A percentile compares a stretch with the other conserved stretches of the same genome.
Conservation (phyloP, 2,888 invertebrate genomes). For the Sphaerophoria rueppellii region DNA sequence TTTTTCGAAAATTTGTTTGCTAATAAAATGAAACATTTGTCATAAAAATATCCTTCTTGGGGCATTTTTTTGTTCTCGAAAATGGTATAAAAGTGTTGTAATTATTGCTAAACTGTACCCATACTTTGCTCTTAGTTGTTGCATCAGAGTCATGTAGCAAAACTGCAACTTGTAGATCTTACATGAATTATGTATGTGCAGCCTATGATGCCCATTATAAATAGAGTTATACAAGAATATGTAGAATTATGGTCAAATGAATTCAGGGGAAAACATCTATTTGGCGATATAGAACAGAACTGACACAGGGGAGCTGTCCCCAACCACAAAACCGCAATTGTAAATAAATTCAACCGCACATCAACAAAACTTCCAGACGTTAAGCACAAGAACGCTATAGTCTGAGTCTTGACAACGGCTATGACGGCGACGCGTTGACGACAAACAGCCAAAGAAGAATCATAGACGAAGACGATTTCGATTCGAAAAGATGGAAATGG, state of each 20-base stretch:
- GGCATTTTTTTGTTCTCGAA: no score
- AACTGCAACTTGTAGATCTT: conserved; percentile 45
- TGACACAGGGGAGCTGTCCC: conserved; percentile 4
- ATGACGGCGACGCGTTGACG: not conserved
- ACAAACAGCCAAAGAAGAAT: not conserved
- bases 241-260: conserved; percentile 72
- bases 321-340: conserved; percentile 14
- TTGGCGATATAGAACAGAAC: conserved; percentile 60
- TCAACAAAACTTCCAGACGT: conserved; percentile 11
- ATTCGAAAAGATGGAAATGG: conserved; percentile 68
- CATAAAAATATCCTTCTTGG: no score
- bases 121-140: no score
- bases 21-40: no score
- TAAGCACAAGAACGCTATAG: conserved; percentile 2
- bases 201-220: conserved; percentile 53
- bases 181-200: conserved; percentile 59
- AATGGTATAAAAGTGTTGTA: no score
- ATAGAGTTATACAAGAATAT: conserved; percentile 71
- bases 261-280: conserved; percentile 62
- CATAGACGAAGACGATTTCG: conserved; percentile 4
- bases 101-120: no score
- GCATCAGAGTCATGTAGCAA: not conserved
- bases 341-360: conserved; percentile 13
- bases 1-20: no score
- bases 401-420: not conserved